Conservation (phyloP, 1,140 invertebrate genomes). For the Myzus persicae region DNA sequence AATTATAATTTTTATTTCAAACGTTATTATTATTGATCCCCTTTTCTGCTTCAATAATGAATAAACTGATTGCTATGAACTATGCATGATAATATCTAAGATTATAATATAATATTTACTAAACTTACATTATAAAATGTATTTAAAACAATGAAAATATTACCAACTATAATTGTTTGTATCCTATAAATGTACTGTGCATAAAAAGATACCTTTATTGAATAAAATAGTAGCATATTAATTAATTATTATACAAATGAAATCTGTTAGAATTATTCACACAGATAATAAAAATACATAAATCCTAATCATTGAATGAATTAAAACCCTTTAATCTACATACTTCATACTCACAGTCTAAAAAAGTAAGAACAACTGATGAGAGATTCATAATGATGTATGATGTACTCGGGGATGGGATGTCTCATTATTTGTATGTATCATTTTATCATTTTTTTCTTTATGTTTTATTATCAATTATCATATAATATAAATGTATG, state of each 20-base stretch:
- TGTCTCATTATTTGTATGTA: not conserved
- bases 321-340: not conserved
- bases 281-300: not conserved
- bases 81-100: too few species aligned
- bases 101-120: too few species aligned
- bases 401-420: not conserved
- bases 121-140: not conserved
- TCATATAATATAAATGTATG: too few species aligned
- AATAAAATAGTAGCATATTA: too few species aligned
- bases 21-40: too few species aligned
- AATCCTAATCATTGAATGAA: not conserved
- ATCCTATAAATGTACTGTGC: not conserved
- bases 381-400: not conserved
- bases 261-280: not conserved
- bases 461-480: not conserved
- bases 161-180: not conserved
- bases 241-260: not conserved
- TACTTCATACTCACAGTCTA: not conserved
- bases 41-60: too few species aligned
- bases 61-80: too few species aligned
- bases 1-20: not conserved
- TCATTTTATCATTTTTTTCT: not conserved
- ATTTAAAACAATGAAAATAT: not conserved
- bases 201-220: not conserved
- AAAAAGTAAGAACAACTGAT: not conserved